phyloP scores from a whole-genome alignment of 2,113 vertebrate genomes.

The Choloepus hoffmanni region DNA sequence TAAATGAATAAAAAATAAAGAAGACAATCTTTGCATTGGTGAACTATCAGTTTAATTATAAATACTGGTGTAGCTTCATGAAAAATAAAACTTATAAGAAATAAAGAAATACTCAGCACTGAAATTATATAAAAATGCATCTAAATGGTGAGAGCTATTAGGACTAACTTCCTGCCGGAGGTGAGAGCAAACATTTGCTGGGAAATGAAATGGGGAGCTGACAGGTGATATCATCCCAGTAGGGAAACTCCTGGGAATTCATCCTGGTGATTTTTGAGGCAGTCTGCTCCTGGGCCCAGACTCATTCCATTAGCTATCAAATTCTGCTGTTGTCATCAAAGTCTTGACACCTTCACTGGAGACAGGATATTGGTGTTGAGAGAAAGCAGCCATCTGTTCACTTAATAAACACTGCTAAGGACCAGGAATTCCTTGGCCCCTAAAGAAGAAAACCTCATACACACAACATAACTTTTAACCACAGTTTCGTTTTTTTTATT shows the following conservation, averaged over 20 bases:
- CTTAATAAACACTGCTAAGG: background rate
- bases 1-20: conserved; percentile 31
- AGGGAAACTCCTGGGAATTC: conserved; percentile 43
- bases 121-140: background rate
- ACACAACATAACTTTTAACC: background rate
- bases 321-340: conserved; percentile 70
- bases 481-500: background rate
- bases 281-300: background rate
- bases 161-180: conserved; percentile 2
- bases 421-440: background rate
- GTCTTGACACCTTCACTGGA: conserved; percentile 41
- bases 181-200: conserved; percentile 21
- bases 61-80: background rate
- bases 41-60: conserved; percentile 42
- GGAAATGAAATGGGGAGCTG: conserved; percentile 44
- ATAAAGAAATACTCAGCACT: conserved; percentile 31
- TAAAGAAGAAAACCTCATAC: background rate
- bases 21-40: background rate
- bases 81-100: conserved; percentile 35
- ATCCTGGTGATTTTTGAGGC: conserved; percentile 18
- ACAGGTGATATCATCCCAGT: conserved; percentile 11
- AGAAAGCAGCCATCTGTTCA: conserved; percentile 23
- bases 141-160: background rate
- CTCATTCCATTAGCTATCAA: conserved; percentile 12
- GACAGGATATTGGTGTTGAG: background rate